Conservation (phyloP, 1,140 invertebrate genomes). For the Drosophila takahashii region DNA sequence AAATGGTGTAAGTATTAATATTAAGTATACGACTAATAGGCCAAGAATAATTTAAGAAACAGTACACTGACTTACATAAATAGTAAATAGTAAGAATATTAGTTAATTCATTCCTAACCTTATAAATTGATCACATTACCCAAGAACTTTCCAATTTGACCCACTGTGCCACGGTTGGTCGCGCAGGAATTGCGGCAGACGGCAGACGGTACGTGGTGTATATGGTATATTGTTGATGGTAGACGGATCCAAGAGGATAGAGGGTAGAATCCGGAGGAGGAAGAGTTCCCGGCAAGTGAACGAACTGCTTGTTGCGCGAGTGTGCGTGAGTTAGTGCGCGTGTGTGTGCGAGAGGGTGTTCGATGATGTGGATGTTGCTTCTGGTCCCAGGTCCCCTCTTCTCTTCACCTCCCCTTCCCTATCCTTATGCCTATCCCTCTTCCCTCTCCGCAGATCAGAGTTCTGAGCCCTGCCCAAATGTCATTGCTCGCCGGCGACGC, state of each 20-base stretch:
- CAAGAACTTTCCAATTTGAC: neutral
- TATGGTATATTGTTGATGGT: conserved; percentile 9
- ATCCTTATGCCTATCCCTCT: neutral
- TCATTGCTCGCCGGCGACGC: conserved; percentile 67
- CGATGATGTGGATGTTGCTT: conserved; percentile 42
- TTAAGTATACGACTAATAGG: conserved; percentile 13
- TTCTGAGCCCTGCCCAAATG: conserved; percentile 54
- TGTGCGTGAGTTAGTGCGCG: conserved; percentile 19
- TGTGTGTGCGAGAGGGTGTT: conserved; percentile 19
- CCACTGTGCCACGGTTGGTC: conserved; percentile 40
- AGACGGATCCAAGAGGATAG: conserved; percentile 2
- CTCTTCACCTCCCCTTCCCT: neutral
- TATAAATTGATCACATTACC: no score
- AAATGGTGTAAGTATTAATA: neutral
- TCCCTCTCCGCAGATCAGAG: neutral
- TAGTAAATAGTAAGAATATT: no score
- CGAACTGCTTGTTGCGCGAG: conserved; percentile 36
- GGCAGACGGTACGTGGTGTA: conserved; percentile 24
- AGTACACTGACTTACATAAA: neutral
- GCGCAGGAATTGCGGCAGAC: conserved; percentile 47
- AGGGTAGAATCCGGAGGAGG: conserved; percentile 15
- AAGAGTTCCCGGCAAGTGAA: conserved; percentile 54
- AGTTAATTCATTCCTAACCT: no score
- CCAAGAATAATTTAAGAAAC: neutral
- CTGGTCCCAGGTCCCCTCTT: conserved; percentile 13